A percentile compares a stretch with the other conserved stretches of the same genome.
Evolutionary conservation across 2,888 invertebrate species (phyloP).

Genomic region (Erannis defoliaria): DNA sequence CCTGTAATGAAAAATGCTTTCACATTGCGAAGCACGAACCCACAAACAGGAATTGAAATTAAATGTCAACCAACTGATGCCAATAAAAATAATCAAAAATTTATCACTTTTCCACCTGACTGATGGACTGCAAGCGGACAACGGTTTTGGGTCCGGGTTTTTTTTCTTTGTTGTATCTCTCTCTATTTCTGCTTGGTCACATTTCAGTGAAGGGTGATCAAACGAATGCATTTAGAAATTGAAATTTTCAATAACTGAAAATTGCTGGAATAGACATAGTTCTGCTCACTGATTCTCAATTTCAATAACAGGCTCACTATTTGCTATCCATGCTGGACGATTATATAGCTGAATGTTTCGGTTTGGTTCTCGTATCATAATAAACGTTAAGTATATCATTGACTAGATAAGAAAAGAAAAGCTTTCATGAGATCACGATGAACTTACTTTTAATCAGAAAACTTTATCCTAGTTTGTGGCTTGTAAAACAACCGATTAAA

Average conservation of each 20-base stretch:
- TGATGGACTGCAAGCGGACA: conserved; percentile 40
- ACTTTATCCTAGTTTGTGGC: conserved; percentile 1
- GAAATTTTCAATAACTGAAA: not conserved
- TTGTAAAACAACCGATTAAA: conserved; percentile 21
- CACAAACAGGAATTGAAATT: conserved; percentile 70
- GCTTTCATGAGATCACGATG: not conserved
- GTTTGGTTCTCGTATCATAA: no score
- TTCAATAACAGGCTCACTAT: no score
- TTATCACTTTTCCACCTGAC: conserved; percentile 49
- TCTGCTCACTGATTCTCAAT: not conserved
- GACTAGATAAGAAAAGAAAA: not conserved
- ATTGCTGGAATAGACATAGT: no score
- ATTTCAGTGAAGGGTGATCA: not conserved
- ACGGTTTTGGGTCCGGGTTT: conserved; percentile 32
- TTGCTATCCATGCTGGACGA: no score
- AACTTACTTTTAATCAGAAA: conserved; percentile 5
- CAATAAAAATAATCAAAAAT: conserved; percentile 60
- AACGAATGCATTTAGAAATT: not conserved
- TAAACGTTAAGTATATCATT: not conserved
- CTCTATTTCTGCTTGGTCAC: not conserved
- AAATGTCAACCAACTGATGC: conserved; percentile 63
- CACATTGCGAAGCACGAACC: conserved; percentile 53
- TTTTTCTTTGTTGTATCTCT: conserved; percentile 26
- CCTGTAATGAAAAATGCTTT: conserved; percentile 56
- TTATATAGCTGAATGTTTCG: no score